These are phyloP conservation scores for Therioaphis trifolii DNA, from an alignment of 2,888 invertebrate species.

Conservation along the genomic window DNA sequence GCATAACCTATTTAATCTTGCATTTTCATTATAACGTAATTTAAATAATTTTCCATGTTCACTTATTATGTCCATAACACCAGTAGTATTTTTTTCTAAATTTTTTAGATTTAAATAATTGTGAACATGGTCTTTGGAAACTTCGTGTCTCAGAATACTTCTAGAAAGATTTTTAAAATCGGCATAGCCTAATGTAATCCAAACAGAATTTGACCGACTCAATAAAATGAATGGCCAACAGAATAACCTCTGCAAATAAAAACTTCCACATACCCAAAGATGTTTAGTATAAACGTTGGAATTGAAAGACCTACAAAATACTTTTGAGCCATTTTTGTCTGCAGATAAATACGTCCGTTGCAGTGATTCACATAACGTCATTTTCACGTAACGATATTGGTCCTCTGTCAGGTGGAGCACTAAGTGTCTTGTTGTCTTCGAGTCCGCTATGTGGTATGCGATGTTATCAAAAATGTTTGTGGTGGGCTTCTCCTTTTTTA, in stretches of 20 bases:
- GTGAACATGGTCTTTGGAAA: neutral
- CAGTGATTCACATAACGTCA: no score
- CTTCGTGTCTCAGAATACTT: neutral
- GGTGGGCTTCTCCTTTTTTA: no score
- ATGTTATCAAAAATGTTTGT: no score
- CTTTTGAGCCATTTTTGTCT: no score
- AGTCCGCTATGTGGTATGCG: no score
- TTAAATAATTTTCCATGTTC: neutral
- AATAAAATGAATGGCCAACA: conserved; percentile 64
- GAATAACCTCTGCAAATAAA: conserved; percentile 74
- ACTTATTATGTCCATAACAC: neutral
- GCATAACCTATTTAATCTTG: neutral
- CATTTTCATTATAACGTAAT: neutral
- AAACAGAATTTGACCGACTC: conserved; percentile 55
- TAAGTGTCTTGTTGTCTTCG: no score
- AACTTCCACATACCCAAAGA: conserved; percentile 45
- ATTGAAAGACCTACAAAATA: conserved; percentile 40
- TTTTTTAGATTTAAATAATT: neutral
- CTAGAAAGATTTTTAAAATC: neutral
- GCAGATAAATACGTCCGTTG: no score
- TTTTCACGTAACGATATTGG: no score
- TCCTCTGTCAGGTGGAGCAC: no score
- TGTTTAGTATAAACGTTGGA: conserved; percentile 5
- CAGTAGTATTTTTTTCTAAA: neutral
- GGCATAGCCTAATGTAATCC: conserved; percentile 47